Percentiles rank a stretch among this genome's conserved stretches.
phyloP scores from a whole-genome alignment of 2,113 vertebrate species.

The Lophius piscatorius region DNA sequence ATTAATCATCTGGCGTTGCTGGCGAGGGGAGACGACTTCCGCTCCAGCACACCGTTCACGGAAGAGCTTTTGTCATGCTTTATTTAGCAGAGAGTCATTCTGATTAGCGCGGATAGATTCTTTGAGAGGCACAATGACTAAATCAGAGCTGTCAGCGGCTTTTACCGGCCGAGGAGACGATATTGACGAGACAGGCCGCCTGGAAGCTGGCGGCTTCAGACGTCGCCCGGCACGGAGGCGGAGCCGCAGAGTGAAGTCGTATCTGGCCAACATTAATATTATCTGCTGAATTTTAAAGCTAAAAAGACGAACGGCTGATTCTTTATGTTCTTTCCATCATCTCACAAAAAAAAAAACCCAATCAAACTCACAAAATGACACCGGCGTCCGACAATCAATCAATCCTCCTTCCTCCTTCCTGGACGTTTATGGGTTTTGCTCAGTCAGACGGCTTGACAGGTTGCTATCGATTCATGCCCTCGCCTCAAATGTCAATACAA shows the following conservation, averaged over 20 bases:
- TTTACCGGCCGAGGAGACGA: constrained; percentile 79
- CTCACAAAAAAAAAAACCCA: too few species aligned
- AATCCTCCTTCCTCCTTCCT: constrained; percentile 84
- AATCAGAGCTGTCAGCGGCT: constrained; percentile 87
- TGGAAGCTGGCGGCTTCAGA: constrained; percentile 11
- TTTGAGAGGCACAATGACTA: constrained; percentile 92
- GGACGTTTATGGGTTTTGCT: constrained; percentile 90
- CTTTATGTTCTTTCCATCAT: too few species aligned
- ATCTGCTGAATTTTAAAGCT: too few species aligned
- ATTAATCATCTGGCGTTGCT: constrained; percentile 85
- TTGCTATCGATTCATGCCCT: constrained; percentile 87
- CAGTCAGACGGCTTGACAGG: constrained; percentile 82
- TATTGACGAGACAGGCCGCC: constrained; percentile 75
- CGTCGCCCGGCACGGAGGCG: constrained; percentile 14
- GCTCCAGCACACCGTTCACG: constrained; percentile 88
- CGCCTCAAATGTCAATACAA: constrained; percentile 92
- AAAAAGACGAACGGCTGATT: too few species aligned
- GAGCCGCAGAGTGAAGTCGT: too few species aligned
- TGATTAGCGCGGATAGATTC: constrained; percentile 95
- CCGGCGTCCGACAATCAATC: constrained; percentile 87
- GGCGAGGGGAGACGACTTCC: constrained; percentile 86
- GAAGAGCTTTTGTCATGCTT: constrained; percentile 99
- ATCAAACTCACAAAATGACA: constrained; percentile 61
- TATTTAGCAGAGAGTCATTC: constrained; percentile 98
- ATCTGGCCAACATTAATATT: too few species aligned